Percentiles rank a stretch among this genome's conserved stretches.
Evolutionary conservation across 92 coral and sea anemone species (phyloP).

Genomic region (Paragorgia papillata): DNA sequence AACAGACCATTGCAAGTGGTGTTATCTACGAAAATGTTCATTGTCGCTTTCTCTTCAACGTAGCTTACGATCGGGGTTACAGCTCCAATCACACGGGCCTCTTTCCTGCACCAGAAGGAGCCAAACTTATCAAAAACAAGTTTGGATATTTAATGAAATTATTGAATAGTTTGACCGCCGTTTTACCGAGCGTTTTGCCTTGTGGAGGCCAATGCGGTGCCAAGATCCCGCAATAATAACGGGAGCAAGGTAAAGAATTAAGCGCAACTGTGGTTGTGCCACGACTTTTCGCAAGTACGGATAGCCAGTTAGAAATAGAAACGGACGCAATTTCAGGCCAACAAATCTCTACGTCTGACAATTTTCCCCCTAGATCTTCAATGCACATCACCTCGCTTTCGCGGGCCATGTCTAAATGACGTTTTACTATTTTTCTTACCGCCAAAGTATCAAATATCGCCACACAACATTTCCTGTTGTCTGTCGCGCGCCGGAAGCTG

Average conservation of each 20-base stretch:
- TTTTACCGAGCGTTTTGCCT: not conserved
- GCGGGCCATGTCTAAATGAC: too few species aligned
- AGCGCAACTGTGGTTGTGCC: too few species aligned
- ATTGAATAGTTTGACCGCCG: not conserved
- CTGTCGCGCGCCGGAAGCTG: too few species aligned
- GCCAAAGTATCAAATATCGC: too few species aligned
- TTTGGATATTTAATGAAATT: not conserved
- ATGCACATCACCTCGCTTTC: not conserved
- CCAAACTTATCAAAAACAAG: not conserved
- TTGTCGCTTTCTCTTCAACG: not conserved
- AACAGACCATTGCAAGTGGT: slow-evolving; percentile 4
- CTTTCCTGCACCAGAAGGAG: not conserved
- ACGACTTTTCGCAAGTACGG: not conserved
- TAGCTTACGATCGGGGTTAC: not conserved
- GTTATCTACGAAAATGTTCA: not conserved
- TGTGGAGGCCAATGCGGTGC: too few species aligned
- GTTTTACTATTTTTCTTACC: too few species aligned
- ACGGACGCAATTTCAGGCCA: not conserved
- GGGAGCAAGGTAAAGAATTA: too few species aligned
- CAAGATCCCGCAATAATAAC: not conserved
- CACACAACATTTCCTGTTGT: too few species aligned
- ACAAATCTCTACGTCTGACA: not conserved
- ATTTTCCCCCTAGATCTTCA: not conserved
- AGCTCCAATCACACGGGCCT: not conserved
- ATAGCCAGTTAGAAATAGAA: not conserved